Base-by-base conservation (phyloP, 92 coral and sea anemone species). In the Paramuricea clavata region DNA sequence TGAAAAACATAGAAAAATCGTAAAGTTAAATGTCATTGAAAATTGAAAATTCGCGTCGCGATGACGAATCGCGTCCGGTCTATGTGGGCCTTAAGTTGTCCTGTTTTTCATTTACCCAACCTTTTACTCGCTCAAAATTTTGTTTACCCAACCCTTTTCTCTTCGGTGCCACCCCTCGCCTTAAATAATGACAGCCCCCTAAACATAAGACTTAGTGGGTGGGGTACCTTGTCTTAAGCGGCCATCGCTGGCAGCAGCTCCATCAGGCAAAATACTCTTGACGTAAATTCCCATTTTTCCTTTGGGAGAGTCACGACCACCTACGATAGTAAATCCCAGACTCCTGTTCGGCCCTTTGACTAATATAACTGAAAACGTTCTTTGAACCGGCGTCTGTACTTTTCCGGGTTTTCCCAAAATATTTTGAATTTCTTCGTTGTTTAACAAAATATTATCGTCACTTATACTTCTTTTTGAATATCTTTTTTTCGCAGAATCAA, bases 271-370 rank as follows among this genome's bases (percentile, higher is more conserved):
- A 74, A 94, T 88, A 33, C 77, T 97, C 90, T 94, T 93, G 36
- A 97, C 92, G 62, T 94, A 88, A 33, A 97, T 94, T 28, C 96
- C 93, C 90, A 97, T 81, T 75, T 94, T 95, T 17, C 99, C 99
- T 75, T 92, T 90, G 1, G 96, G 90, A 19, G 97, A 94, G 9
- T 92, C 98, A 74, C 89, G 90, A 30, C 99, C 99, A 28, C 99
- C 99, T 2, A 97, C 99, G 57, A 97, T 97, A 31, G 99, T 97
- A 67, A 97, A 97, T 21, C 99, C 99, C 67, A 97, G 94, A 21
- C 98, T 95, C 65, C 91, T 97, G 3, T 95, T 95, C 64, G 90
- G 93, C 17, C 99, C 99, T 68, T 97, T 97, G 19, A 92, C 97
- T 23, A 97, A 78, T 0, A 94, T 98, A 1, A 97, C 90, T 1